A percentile compares a stretch with the other conserved stretches of the same genome.
Evolutionary conservation across 2,113 vertebrate species (phyloP).

Genomic region (Isurus oxyrinchus): DNA sequence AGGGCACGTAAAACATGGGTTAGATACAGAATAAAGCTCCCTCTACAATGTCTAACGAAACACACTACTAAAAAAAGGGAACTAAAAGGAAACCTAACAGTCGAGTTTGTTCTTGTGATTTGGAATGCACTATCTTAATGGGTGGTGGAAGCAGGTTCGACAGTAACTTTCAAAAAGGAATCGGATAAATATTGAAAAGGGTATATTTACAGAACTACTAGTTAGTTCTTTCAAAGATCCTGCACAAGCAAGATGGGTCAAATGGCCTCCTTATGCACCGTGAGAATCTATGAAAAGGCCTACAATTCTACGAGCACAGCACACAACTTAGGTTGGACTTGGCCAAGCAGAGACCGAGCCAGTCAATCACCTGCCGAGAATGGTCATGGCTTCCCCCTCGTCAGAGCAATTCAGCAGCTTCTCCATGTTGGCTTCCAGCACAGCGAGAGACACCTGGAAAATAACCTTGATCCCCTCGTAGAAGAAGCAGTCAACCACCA

Average conservation of each 20-base stretch:
- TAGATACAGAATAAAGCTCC: neutral
- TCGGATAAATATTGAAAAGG: neutral
- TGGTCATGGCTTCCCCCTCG: conserved; percentile 96
- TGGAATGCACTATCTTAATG: neutral
- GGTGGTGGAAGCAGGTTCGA: neutral
- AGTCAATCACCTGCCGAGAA: conserved; percentile 79
- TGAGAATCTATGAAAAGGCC: neutral
- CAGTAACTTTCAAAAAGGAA: neutral
- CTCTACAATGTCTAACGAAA: neutral
- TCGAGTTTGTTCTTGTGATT: neutral
- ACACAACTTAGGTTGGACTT: neutral
- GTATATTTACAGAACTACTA: neutral
- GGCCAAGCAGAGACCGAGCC: neutral
- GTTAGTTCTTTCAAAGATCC: neutral
- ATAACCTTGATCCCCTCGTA: conserved; percentile 92
- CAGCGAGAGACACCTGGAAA: conserved; percentile 86
- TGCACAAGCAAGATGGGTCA: neutral
- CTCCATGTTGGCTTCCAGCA: conserved; percentile 89
- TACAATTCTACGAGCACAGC: neutral
- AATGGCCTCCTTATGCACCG: neutral
- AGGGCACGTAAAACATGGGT: neutral
- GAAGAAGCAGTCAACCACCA: conserved; percentile 96
- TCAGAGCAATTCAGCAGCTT: conserved; percentile 76
- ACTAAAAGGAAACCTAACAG: neutral
- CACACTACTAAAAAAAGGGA: neutral